Evolutionary conservation across 2,113 vertebrate species (phyloP).

Genomic region (Cichladusa arquata): DNA sequence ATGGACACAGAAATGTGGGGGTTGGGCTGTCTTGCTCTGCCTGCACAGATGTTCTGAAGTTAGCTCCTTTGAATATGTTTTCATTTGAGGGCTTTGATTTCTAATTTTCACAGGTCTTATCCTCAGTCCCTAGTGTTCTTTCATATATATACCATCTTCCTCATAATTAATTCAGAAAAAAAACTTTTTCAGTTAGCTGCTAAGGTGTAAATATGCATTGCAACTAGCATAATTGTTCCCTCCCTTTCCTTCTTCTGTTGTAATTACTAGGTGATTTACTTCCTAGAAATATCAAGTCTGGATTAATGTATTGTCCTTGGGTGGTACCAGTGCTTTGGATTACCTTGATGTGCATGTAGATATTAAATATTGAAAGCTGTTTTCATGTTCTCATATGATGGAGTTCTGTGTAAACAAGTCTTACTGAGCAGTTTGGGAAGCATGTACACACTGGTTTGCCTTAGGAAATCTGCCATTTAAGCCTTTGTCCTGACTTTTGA

Average conservation of each 20-base stretch:
- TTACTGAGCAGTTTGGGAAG: neutral
- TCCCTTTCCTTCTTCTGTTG: neutral
- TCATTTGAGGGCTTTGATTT: neutral
- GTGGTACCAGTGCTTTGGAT: neutral
- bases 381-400: conserved; percentile 5
- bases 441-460: neutral
- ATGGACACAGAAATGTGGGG: neutral
- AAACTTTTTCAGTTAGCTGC: neutral
- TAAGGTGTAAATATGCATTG: neutral
- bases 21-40: neutral
- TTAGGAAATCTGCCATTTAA: conserved; percentile 50
- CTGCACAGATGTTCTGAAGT: neutral
- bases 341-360: neutral
- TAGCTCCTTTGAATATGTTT: neutral
- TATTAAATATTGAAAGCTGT: conserved; percentile 59
- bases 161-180: neutral
- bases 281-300: neutral
- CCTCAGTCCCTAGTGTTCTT: neutral
- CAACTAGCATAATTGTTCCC: neutral
- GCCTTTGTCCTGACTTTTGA: neutral
- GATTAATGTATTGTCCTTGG: conserved; percentile 19
- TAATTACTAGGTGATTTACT: neutral
- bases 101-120: neutral
- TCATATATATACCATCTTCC: neutral
- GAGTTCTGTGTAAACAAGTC: neutral